Percentiles rank a stretch among this genome's conserved stretches.
phyloP scores from a whole-genome alignment of 2,113 vertebrate species.

The Centropristis striata region DNA sequence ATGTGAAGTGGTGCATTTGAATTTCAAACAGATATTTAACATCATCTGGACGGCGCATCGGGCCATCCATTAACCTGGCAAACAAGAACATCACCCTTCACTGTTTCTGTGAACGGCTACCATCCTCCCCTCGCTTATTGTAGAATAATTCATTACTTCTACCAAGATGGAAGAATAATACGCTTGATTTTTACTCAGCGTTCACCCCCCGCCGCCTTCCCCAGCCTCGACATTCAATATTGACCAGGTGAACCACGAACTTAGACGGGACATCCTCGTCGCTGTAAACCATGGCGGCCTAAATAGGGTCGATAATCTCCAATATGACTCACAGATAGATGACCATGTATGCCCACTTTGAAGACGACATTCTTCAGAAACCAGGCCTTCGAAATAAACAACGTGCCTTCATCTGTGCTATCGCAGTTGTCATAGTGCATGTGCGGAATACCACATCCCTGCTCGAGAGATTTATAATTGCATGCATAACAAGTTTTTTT shows the following conservation, averaged over 20 bases:
- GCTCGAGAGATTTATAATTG: slow-evolving; percentile 20
- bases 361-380: slow-evolving; percentile 58
- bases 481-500: slow-evolving; percentile 61
- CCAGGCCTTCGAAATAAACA: slow-evolving; percentile 69
- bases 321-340: slow-evolving; percentile 58
- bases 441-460: slow-evolving; percentile 42
- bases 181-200: slow-evolving; percentile 41
- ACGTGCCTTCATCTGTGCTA: slow-evolving; percentile 65
- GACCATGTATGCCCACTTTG: slow-evolving; percentile 67
- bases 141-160: slow-evolving; percentile 64
- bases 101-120: slow-evolving; percentile 58
- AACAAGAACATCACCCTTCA: slow-evolving; percentile 52
- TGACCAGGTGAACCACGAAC: slow-evolving; percentile 81
- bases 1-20: slow-evolving; percentile 51
- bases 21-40: slow-evolving; percentile 33
- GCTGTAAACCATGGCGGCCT: slow-evolving; percentile 76
- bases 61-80: slow-evolving; percentile 69
- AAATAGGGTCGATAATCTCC: slow-evolving; percentile 75
- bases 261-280: slow-evolving; percentile 80
- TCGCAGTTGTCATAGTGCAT: slow-evolving; percentile 67
- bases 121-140: slow-evolving; percentile 34
- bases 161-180: slow-evolving; percentile 70
- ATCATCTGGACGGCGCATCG: slow-evolving; percentile 52
- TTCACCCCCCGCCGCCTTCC: slow-evolving; percentile 13
- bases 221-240: slow-evolving; percentile 55